phyloP scores from a whole-genome alignment of 2,888 invertebrate species.

The Tridacna gigas region DNA sequence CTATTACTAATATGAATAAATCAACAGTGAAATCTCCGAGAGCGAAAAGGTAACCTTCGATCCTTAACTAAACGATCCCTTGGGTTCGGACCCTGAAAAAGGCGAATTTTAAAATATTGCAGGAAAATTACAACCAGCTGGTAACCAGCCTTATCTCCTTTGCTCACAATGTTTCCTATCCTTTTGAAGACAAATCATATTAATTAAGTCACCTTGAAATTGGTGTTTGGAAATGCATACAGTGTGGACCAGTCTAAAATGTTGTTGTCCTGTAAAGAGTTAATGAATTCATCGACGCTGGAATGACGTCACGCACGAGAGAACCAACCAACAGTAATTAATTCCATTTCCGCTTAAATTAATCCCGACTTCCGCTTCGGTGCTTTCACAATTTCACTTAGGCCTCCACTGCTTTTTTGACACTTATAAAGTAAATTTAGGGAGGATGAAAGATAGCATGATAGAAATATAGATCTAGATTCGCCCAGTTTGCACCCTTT shows the following conservation, averaged over 20 bases:
- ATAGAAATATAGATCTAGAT: too few species aligned
- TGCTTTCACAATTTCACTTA: constrained; percentile 24
- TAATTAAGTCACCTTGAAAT: too few species aligned
- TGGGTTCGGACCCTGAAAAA: background rate
- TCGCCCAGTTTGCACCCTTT: too few species aligned
- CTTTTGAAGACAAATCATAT: too few species aligned
- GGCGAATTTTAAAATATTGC: background rate
- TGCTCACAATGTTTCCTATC: too few species aligned
- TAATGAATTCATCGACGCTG: constrained; percentile 24
- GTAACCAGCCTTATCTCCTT: too few species aligned
- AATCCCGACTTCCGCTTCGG: constrained; percentile 55
- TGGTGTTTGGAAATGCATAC: too few species aligned
- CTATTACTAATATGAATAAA: background rate
- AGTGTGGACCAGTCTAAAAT: too few species aligned
- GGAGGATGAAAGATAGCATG: too few species aligned
- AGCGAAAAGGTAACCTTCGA: background rate
- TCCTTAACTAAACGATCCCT: too few species aligned
- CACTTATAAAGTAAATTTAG: background rate
- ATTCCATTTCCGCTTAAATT: constrained; percentile 60
- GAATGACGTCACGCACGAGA: constrained; percentile 49
- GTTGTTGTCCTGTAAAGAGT: too few species aligned
- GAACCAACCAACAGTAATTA: constrained; percentile 48
- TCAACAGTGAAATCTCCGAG: background rate
- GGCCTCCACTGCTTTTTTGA: background rate
- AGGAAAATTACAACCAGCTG: too few species aligned